Conservation (phyloP, 92 coral and sea anemone genomes). For the Phenganax marumi region DNA sequence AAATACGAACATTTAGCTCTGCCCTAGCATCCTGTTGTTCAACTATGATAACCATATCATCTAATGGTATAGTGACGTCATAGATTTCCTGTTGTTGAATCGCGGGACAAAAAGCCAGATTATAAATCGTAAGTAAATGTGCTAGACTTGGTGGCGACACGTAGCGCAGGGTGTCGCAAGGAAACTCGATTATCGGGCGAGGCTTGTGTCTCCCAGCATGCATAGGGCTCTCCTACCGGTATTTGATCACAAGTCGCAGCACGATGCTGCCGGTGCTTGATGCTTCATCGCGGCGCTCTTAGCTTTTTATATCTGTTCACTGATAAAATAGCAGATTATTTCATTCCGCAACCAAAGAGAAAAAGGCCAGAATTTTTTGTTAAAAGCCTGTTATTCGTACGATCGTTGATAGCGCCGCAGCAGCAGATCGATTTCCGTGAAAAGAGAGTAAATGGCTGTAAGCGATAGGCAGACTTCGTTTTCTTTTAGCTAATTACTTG, state of each 20-base stretch:
- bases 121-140: neutral
- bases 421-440: no score
- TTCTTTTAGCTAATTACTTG: no score
- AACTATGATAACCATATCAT: neutral
- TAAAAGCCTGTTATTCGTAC: no score
- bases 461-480: no score
- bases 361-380: no score
- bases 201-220: conserved; percentile 17
- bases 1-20: no score
- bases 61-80: neutral
- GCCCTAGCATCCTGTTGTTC: no score
- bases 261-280: neutral
- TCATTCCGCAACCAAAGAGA: no score
- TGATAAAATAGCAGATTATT: no score
- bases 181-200: neutral
- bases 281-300: neutral
- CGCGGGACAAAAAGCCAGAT: conserved; percentile 11
- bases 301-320: neutral
- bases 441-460: no score
- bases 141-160: conserved; percentile 26
- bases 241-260: neutral
- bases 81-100: conserved; percentile 6
- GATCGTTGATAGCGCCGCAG: no score
- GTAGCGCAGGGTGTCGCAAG: neutral
- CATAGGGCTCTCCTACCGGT: neutral